These are phyloP conservation scores for Melanostoma mellinum DNA, from an alignment of 2,888 invertebrate species.

Conservation along the genomic window DNA sequence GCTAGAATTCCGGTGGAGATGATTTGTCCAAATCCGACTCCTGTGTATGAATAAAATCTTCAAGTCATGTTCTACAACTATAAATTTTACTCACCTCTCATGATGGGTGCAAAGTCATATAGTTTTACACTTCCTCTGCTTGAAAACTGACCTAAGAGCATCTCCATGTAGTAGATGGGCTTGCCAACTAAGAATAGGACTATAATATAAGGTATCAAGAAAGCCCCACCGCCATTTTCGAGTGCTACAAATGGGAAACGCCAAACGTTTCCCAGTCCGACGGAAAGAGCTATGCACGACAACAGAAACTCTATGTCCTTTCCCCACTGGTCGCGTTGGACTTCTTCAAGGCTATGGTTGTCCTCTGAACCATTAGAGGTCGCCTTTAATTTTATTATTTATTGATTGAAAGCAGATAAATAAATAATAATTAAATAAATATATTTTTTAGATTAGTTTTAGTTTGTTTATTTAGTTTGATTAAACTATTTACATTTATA, in stretches of 20 bases:
- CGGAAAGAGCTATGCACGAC: slow-evolving; percentile 84
- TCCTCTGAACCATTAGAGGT: slow-evolving; percentile 28
- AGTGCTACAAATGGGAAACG: slow-evolving; percentile 86
- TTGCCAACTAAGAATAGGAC: slow-evolving; percentile 86
- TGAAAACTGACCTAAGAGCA: slow-evolving; percentile 88
- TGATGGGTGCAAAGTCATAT: slow-evolving; percentile 85
- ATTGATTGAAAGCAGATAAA: neutral
- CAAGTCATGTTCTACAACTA: neutral
- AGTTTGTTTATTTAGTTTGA: no score
- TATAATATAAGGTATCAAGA: slow-evolving; percentile 86
- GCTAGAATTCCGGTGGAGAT: slow-evolving; percentile 84
- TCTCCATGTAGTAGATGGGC: slow-evolving; percentile 88
- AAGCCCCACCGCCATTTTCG: slow-evolving; percentile 87
- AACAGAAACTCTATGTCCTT: slow-evolving; percentile 86
- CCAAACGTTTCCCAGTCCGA: slow-evolving; percentile 87
- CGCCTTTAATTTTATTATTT: neutral
- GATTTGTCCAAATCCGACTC: slow-evolving; percentile 84
- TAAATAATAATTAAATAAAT: no score
- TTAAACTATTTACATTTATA: no score
- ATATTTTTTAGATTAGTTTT: no score
- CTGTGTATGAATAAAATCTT: slow-evolving; percentile 76
- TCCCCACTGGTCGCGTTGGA: slow-evolving; percentile 83
- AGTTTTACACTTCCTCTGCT: slow-evolving; percentile 87
- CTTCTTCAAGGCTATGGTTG: slow-evolving; percentile 6
- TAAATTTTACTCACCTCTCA: slow-evolving; percentile 84